Base-by-base conservation (phyloP, 2,797 vertebrate genomes). In the Onychomys arenicola region DNA sequence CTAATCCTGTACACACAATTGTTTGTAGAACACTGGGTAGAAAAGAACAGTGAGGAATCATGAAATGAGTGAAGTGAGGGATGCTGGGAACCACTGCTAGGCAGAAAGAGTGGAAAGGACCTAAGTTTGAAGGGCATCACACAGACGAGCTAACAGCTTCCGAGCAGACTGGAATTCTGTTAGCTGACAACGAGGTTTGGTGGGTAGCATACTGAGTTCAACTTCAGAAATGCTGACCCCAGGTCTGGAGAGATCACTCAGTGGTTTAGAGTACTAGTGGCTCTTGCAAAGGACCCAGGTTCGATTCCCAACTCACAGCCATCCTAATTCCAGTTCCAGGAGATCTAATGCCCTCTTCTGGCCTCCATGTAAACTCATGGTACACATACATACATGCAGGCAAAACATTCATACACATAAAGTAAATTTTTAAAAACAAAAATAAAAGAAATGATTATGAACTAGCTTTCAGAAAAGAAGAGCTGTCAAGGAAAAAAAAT, bases 171-270 rank as follows among this genome's bases (percentile, higher is more conserved):
- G 43, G 29, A 19, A 9, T 12, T 49, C 61, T 49, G 32, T 14
- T 67, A 65, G 82, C 29, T 67, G 32, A 32, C 17, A 82, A 17
- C 14, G 69, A 81, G 19, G 32, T 32, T 9, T 46, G 43, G 49
- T 8, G 2, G 46, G 34, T 9, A 34, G 10, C 73, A 89, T 12
- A 81, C n/a, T 34, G 49, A 78, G 9, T 65, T 63, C 13, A 57
- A n/a, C 16, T 95, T 92, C 90, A 71, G 49, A 95, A 80, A 88
- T 71, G 65, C 2, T 89, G 81, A 19, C 49, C 89, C 43, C 55
- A 29, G 32, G 52, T n/a, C 55, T 37, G 34, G 34, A 25, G 52
- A 57, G 78, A 37, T 37, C 25, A n/a, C 78, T 81, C 80, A 14
- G 21, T 82, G 55, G 21, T 59, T 82, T 82, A 57, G n/a, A 40